Evolutionary conservation across 2,888 invertebrate genomes (phyloP).

Genomic region (Elgonia sp.): DNA sequence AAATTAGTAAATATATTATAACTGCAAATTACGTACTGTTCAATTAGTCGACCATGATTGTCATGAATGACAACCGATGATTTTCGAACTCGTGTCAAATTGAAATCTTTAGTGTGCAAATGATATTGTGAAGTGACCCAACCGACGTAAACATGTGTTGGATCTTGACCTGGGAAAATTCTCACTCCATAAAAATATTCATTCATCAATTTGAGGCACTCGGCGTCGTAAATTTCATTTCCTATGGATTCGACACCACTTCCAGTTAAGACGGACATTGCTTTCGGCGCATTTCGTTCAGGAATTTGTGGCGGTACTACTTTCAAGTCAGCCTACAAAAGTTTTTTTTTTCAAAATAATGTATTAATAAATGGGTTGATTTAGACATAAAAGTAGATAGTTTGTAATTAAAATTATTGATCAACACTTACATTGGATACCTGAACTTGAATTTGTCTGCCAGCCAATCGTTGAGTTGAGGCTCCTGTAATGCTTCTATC

Average conservation of each 20-base stretch:
- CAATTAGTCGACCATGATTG: conserved; percentile 92
- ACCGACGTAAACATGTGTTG: conserved; percentile 97
- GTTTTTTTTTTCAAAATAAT: conserved; percentile 14
- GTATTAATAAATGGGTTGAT: too few relatives aligned
- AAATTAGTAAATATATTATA: neutral
- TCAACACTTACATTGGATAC: conserved; percentile 84
- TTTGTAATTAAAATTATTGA: neutral
- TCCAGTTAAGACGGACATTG: conserved; percentile 91
- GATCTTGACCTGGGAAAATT: conserved; percentile 98
- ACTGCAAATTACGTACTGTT: conserved; percentile 88
- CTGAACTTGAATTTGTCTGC: conserved; percentile 83
- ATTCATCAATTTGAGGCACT: conserved; percentile 96
- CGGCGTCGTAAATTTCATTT: conserved; percentile 95
- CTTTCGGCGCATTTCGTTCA: conserved; percentile 90
- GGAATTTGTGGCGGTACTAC: conserved; percentile 90
- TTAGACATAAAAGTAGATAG: too few relatives aligned
- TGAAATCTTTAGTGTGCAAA: conserved; percentile 95
- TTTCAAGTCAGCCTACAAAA: conserved; percentile 89
- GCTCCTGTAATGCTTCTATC: conserved; percentile 82
- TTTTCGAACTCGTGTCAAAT: conserved; percentile 94
- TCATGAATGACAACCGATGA: conserved; percentile 94
- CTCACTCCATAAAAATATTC: conserved; percentile 98
- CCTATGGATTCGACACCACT: conserved; percentile 93
- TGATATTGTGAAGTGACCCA: conserved; percentile 99
- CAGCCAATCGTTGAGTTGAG: conserved; percentile 79